Percentiles rank a stretch among this genome's conserved stretches.
These are phyloP conservation scores for Formica selysi DNA, from an alignment of 1,140 invertebrate genomes.

Conservation along the genomic window DNA sequence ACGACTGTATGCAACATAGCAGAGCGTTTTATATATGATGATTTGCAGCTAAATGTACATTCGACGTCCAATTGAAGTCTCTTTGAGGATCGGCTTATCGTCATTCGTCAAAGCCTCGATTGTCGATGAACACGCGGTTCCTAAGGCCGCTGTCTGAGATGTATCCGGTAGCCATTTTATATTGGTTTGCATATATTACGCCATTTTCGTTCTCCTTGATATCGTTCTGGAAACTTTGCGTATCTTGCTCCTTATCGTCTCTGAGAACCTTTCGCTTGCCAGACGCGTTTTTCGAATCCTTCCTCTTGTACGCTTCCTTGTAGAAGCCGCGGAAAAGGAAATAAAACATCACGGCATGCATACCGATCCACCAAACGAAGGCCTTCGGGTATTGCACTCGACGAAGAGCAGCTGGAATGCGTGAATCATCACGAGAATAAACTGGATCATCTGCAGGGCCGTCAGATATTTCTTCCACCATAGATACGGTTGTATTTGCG, in stretches of 20 bases:
- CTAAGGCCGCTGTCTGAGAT: conserved; percentile 83
- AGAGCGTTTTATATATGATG: background rate
- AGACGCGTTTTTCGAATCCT: background rate
- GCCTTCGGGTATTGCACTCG: conserved; percentile 94
- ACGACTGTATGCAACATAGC: background rate
- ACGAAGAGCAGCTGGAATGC: conserved; percentile 94
- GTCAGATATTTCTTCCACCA: conserved; percentile 99
- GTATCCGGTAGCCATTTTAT: conserved; percentile 84
- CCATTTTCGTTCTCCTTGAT: conserved; percentile 60
- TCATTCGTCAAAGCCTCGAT: conserved; percentile 71
- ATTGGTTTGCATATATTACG: conserved; percentile 80
- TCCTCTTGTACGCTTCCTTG: conserved; percentile 89
- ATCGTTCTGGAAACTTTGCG: background rate
- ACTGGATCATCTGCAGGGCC: conserved; percentile 94
- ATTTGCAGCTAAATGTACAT: background rate
- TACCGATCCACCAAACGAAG: conserved; percentile 91
- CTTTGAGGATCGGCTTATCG: background rate
- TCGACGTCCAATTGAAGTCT: background rate
- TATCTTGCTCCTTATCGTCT: background rate
- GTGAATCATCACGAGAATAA: conserved; percentile 92
- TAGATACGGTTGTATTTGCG: conserved; percentile 93
- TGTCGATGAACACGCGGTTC: conserved; percentile 84
- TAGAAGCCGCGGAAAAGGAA: conserved; percentile 93
- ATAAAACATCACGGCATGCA: conserved; percentile 93
- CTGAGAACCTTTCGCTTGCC: conserved; percentile 64